phyloP scores from a whole-genome alignment of 1,140 invertebrate genomes.

The Aphaenogaster rudis region DNA sequence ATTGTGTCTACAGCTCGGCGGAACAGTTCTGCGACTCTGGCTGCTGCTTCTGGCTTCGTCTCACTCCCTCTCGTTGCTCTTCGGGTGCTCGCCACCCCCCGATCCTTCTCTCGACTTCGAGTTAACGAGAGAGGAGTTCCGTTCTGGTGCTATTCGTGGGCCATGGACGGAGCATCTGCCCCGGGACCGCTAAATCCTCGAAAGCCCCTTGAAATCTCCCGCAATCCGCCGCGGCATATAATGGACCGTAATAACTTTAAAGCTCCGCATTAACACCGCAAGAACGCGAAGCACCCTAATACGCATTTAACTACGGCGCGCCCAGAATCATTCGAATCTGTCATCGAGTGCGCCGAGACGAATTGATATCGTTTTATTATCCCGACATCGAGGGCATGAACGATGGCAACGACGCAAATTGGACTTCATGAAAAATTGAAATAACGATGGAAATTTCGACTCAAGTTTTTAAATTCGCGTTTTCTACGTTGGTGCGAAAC shows the following conservation, averaged over 20 bases:
- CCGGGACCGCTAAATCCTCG: conserved; percentile 81
- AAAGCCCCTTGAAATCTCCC: conserved; percentile 79
- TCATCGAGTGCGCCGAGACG: neutral
- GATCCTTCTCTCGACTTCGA: conserved; percentile 72
- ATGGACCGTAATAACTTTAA: conserved; percentile 79
- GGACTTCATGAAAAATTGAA: conserved; percentile 10
- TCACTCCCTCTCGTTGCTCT: conserved; percentile 37
- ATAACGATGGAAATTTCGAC: conserved; percentile 18
- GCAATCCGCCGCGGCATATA: conserved; percentile 77
- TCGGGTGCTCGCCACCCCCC: conserved; percentile 42
- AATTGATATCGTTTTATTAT: conserved; percentile 35
- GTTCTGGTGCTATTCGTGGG: conserved; percentile 72
- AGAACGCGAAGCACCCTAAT: conserved; percentile 22
- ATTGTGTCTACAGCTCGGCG: conserved; percentile 82
- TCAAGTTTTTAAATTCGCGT: neutral
- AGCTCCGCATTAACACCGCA: conserved; percentile 72
- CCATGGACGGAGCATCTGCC: conserved; percentile 82
- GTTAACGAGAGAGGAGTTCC: conserved; percentile 77
- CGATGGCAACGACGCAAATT: neutral
- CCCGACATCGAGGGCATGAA: neutral
- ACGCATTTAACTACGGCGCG: conserved; percentile 11
- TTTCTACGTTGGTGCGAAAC: neutral
- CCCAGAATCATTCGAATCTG: neutral
- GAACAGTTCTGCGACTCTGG: conserved; percentile 69
- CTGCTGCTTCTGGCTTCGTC: conserved; percentile 41